Evolutionary conservation across 2,113 vertebrate genomes (phyloP), one percentile per base, ranked within the genome.

Genomic region (Halichoerus grypus): DNA sequence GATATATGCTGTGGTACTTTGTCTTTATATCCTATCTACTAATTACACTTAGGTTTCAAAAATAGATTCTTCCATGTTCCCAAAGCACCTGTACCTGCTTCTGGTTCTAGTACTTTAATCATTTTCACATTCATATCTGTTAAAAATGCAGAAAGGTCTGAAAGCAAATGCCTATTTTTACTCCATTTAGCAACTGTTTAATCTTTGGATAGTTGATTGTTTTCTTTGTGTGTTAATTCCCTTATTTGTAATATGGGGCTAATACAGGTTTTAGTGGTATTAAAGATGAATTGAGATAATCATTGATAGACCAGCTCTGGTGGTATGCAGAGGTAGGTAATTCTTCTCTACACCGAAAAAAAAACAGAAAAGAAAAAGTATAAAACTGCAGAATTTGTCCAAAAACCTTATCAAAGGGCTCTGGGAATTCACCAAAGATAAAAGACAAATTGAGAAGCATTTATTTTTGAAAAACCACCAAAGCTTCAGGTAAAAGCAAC

Each of bases 251-350:
- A 74, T 63, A 93, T 22, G 26, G 26, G 7, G 26, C 31, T 82
- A 85, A 57, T 93, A 95, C 19, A 49, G 3, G 18, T 95, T 21
- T 81, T 89, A 57, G 71, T 81, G 51, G 9, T 95, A 36, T 80
- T 93, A 87, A 82, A 89, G 46, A 84, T 90, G 19, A 92, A 42
- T 63, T 97, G 22, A 61, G 13, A 36, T 88, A 81, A 74, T 94
- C 49, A 92, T 3, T 51, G 24, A 28, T 88, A 5, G 26, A 88
- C n/a, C 84, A 36, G 2, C n/a, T 96, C 22, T 55, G 1, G 36
- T 84, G 21, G 21, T 88, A 22, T 77, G 11, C 79, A 96, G 69
- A 89, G 28, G 10, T 86, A 81, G 63, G 31, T 49, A 95, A 14
- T 69, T 80, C 1, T 24, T 92, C 33, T 80, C 33, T 90, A 10